A percentile compares a stretch with the other conserved stretches of the same genome.
phyloP scores from a whole-genome alignment of 2,888 invertebrate species.

The Ellobium chinense region DNA sequence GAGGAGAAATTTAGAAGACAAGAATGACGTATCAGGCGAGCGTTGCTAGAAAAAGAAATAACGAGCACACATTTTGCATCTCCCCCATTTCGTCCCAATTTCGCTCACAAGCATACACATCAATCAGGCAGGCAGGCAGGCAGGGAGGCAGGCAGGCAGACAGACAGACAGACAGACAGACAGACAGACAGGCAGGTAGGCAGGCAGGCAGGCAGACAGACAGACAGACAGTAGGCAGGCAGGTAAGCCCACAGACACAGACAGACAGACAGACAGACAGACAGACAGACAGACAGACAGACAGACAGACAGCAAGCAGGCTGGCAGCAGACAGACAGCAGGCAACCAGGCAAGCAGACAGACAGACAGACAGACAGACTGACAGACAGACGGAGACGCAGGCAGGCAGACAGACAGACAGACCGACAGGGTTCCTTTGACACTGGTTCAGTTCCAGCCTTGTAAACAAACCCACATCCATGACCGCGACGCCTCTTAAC shows the following conservation, averaged over 20 bases:
- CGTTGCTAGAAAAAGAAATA: no score
- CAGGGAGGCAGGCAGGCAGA: background rate
- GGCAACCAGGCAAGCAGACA: background rate
- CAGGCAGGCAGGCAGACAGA: background rate
- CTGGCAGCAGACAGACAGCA: background rate
- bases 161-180: background rate
- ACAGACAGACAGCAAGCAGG: background rate
- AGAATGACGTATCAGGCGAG: no score
- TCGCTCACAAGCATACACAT: background rate
- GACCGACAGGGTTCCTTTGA: no score
- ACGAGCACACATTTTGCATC: no score
- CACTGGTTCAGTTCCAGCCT: no score
- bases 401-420: no score
- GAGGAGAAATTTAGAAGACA: no score
- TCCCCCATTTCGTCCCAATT: no score
- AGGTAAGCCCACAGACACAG: background rate
- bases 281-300: background rate
- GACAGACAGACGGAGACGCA: background rate
- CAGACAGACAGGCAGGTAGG: background rate
- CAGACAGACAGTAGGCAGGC: background rate
- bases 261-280: background rate
- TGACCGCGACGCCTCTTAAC: no score
- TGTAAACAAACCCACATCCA: no score
- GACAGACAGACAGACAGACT: background rate
- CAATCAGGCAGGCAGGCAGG: background rate